A percentile compares a stretch with the other conserved stretches of the same genome.
Conservation (phyloP, 2,888 invertebrate species). For the Drosophila sordidula region DNA sequence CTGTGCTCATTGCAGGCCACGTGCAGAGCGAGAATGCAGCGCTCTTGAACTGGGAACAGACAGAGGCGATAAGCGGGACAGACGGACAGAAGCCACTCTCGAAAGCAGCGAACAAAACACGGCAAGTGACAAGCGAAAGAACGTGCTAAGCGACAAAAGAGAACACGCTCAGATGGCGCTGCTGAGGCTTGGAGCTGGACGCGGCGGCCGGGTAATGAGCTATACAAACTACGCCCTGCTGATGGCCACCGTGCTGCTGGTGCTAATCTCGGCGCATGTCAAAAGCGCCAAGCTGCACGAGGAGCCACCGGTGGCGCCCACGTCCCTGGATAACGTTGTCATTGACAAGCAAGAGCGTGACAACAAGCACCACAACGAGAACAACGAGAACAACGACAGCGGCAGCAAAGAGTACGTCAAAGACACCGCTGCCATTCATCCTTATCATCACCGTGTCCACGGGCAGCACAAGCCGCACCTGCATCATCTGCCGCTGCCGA, state of each 20-base stretch:
- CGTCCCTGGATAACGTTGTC: constrained; percentile 38
- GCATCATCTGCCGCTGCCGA: constrained; percentile 36
- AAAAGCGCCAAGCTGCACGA: constrained; percentile 78
- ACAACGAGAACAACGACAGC: not conserved
- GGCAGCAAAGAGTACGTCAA: constrained; percentile 22
- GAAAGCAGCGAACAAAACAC: constrained; percentile 14
- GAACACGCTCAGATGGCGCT: constrained; percentile 41
- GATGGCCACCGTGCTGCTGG: constrained; percentile 71
- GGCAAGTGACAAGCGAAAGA: constrained; percentile 28
- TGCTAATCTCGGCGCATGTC: constrained; percentile 80
- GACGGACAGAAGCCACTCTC: constrained; percentile 9
- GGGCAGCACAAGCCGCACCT: constrained; percentile 48
- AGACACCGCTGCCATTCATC: constrained; percentile 27
- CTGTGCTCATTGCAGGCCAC: constrained; percentile 61
- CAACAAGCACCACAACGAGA: constrained; percentile 6
- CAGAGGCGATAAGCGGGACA: constrained; percentile 38
- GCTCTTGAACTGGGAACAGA: constrained; percentile 34
- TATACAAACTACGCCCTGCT: constrained; percentile 76
- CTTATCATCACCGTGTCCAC: constrained; percentile 27
- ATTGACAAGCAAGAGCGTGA: constrained; percentile 30
- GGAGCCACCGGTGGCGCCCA: constrained; percentile 19
- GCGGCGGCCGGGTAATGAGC: constrained; percentile 48
- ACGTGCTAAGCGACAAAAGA: constrained; percentile 16
- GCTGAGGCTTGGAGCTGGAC: constrained; percentile 29
- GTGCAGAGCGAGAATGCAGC: constrained; percentile 63